Evolutionary conservation across 1,140 invertebrate species (phyloP).

Genomic region (Ips typographus): DNA sequence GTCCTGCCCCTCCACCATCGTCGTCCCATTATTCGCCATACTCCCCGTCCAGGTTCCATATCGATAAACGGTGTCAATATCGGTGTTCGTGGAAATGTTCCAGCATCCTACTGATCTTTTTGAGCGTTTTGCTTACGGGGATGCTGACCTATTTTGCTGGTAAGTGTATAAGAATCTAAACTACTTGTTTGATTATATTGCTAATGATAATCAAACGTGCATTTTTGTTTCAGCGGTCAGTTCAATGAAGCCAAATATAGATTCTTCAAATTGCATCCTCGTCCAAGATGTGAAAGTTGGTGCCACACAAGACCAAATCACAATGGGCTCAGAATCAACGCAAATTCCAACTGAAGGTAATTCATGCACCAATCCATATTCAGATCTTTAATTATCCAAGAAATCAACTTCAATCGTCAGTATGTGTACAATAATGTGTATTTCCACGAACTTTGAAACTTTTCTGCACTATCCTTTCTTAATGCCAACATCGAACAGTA

Average conservation of each 20-base stretch:
- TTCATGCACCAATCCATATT: conserved; percentile 9
- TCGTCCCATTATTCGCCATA: conserved; percentile 78
- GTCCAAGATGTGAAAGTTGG: conserved; percentile 83
- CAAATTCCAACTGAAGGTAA: conserved; percentile 75
- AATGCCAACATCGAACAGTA: background rate
- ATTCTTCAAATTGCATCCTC: conserved; percentile 82
- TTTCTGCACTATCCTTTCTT: too few species aligned
- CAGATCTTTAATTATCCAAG: background rate
- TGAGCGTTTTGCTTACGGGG: conserved; percentile 83
- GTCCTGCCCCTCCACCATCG: conserved; percentile 67
- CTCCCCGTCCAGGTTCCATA: conserved; percentile 88
- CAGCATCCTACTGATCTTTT: conserved; percentile 85
- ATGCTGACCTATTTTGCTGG: conserved; percentile 93
- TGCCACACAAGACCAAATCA: conserved; percentile 77
- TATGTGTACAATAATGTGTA: background rate
- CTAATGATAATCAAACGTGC: background rate
- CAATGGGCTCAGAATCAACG: conserved; percentile 70
- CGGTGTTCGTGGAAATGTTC: conserved; percentile 94
- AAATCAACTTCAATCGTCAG: conserved; percentile 5
- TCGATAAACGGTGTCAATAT: conserved; percentile 89
- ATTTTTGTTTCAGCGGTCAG: conserved; percentile 72
- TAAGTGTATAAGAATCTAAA: conserved; percentile 58
- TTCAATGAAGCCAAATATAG: conserved; percentile 80
- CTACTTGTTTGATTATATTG: background rate
- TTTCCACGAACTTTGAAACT: background rate